These are phyloP conservation scores for Lacanobia oleracea DNA, from an alignment of 2,888 invertebrate species.

Conservation along the genomic window DNA sequence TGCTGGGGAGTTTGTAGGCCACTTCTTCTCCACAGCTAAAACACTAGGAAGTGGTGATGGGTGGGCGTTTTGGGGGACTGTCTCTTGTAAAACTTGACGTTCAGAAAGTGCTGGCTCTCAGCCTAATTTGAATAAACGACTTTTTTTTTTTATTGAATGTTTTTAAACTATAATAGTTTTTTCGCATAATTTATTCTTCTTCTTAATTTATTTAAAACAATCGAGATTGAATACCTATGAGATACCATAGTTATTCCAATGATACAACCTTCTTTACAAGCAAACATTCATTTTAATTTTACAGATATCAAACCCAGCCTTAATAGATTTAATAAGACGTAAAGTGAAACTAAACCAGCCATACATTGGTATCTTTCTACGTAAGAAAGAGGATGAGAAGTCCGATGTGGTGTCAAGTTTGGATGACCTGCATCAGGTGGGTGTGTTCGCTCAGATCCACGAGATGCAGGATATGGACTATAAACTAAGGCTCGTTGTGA, in stretches of 20 bases:
- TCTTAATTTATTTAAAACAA: too few species aligned
- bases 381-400: slow-evolving; percentile 97
- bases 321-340: slow-evolving; percentile 97
- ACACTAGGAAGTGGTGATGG: too few species aligned
- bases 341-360: slow-evolving; percentile 99
- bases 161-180: too few species aligned
- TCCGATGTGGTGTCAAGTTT: slow-evolving; percentile 95
- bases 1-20: too few species aligned
- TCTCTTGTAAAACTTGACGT: too few species aligned
- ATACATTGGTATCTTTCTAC: slow-evolving; percentile 99
- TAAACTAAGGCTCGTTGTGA: slow-evolving; percentile 96
- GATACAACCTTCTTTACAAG: background rate
- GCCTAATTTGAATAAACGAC: too few species aligned
- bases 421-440: slow-evolving; percentile 96
- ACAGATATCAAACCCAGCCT: slow-evolving; percentile 95
- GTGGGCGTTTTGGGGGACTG: too few species aligned
- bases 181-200: too few species aligned
- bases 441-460: slow-evolving; percentile 99
- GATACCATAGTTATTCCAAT: background rate
- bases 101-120: too few species aligned
- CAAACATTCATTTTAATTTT: slow-evolving; percentile 50
- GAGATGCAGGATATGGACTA: slow-evolving; percentile 99
- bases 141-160: too few species aligned
- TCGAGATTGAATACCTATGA: too few species aligned
- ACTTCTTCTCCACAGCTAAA: too few species aligned